Evolutionary conservation across 2,113 vertebrate species (phyloP).

Genomic region (Antechinus flavipes): DNA sequence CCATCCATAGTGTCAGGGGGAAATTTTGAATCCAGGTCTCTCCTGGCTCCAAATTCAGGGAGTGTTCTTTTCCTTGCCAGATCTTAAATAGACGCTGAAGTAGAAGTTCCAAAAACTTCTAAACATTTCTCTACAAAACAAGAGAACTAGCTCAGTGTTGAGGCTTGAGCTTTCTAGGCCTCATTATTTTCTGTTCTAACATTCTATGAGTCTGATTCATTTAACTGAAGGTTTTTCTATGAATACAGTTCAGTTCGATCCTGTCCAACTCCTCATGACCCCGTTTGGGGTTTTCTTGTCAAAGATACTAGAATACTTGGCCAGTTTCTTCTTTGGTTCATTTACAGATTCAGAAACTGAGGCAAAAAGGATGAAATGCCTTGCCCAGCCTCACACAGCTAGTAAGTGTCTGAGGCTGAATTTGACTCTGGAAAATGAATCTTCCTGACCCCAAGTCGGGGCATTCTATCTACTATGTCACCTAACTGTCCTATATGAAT

Average conservation of each 20-base stretch:
- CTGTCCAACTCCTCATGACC: too few relatives aligned
- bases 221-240: background rate
- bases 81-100: background rate
- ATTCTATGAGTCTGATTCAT: background rate
- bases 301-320: too few relatives aligned
- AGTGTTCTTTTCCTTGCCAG: background rate
- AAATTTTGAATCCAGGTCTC: background rate
- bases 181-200: background rate
- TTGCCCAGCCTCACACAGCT: too few relatives aligned
- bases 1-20: background rate
- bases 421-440: too few relatives aligned
- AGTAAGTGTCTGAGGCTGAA: too few relatives aligned
- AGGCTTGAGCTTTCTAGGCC: background rate
- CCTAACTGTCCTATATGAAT: background rate
- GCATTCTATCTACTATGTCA: too few relatives aligned
- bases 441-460: too few relatives aligned
- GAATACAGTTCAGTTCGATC: too few relatives aligned
- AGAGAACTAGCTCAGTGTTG: background rate
- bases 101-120: background rate
- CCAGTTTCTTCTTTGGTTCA: too few relatives aligned
- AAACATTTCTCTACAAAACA: background rate
- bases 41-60: background rate
- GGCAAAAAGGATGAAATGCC: too few relatives aligned
- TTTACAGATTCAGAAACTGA: too few relatives aligned
- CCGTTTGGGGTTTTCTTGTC: too few relatives aligned